Base-by-base conservation (phyloP, 2,888 invertebrate genomes). In the Strigamia transsilvanica region DNA sequence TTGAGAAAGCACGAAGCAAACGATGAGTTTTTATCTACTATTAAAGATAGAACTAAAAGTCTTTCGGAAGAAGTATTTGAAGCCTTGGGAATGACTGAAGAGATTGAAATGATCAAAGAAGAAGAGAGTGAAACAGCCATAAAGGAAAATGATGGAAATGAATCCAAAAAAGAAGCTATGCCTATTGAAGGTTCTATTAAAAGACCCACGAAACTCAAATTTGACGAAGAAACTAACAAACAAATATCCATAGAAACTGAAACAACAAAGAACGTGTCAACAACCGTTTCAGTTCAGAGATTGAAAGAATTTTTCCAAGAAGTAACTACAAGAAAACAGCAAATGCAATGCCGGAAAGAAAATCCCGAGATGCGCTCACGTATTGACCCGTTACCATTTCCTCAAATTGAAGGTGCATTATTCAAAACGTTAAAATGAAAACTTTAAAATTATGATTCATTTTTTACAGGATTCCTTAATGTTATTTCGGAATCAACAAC, bases 31-130 rank as follows among this genome's bases (percentile, higher is more conserved):
- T 15, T 56, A 18, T 56, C n/a, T 18, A 4, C 1, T 13, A 0
- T 32, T 32, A 27, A 73, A 73, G 73, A 73, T 13, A 73, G 73
- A 32, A 32, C 27, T 73, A 73, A 73, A 73, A 73, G 73, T 12
- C 73, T 73, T 10, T 27, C 32, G 10, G 73, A 73, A 32, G 73
- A 73, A 73, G 73, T 73, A 15, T 73, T 73, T 32, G 73, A 73
- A 73, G 73, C 73, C 9, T 15, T 73, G 32, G 73, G 73, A 73
- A 73, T 73, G 27, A 13, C 7, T 13, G 73, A 73, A 13, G 73
- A 73, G 27, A 27, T 32, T 73, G 27, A 13, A 32, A 32, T 32
- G 12, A 32, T 15, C 0, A 73, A 23, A 27, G n/a, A 73, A 32
- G 12, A 9, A n/a, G 61, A 73, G 32, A 27, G 27, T 38, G 10